Evolutionary conservation across 2,797 vertebrate genomes (phyloP).

Genomic region (Enteromius treurensis): DNA sequence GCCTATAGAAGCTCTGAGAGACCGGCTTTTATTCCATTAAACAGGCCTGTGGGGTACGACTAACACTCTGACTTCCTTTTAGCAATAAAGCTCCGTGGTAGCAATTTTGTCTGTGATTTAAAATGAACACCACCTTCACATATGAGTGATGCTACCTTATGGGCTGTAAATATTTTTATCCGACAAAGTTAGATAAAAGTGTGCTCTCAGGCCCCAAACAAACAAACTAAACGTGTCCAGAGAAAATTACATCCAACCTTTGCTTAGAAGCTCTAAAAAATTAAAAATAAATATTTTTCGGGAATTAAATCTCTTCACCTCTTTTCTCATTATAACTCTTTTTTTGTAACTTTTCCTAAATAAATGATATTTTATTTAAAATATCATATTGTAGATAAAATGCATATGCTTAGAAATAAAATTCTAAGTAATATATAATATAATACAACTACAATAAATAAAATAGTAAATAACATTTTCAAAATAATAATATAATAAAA

Average conservation of each 20-base stretch:
- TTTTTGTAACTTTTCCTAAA: background rate
- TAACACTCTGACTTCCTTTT: background rate
- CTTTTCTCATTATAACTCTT: background rate
- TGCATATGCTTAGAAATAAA: background rate
- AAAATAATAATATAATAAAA: background rate
- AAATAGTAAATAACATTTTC: background rate
- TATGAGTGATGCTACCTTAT: constrained; percentile 3
- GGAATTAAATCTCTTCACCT: background rate
- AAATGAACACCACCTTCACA: constrained; percentile 1
- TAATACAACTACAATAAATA: background rate
- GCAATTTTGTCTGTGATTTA: constrained; percentile 6
- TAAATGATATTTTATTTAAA: background rate
- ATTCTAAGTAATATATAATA: background rate
- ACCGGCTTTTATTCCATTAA: background rate
- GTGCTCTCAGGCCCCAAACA: background rate
- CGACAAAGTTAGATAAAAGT: constrained; percentile 5
- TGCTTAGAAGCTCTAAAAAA: background rate
- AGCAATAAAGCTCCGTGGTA: background rate
- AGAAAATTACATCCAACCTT: background rate
- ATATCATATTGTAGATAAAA: background rate
- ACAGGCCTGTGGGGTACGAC: background rate
- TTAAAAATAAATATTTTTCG: too few species aligned
- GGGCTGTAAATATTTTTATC: constrained; percentile 3
- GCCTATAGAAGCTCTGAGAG: background rate
- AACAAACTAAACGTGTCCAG: background rate